Base-by-base conservation (phyloP, 2,888 invertebrate genomes). In the Artemia sinica region DNA sequence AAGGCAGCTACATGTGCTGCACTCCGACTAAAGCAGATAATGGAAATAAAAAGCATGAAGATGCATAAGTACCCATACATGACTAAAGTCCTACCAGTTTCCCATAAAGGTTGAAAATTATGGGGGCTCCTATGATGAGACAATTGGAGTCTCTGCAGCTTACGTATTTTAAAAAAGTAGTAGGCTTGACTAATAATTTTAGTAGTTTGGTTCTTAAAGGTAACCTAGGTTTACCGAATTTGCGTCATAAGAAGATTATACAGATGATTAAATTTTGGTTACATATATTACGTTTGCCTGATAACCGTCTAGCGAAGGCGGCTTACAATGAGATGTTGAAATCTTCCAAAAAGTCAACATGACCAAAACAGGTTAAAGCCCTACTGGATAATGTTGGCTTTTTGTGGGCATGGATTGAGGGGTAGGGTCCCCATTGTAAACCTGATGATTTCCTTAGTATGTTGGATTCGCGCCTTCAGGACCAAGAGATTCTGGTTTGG, bases 231-330 rank as follows among this genome's bases (percentile, higher is more conserved):
- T 6, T 41, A 41, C 41, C 41, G 41, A 41, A 7, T 52, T 14
- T 52, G 58, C 58, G 2, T 14, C 4, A 52, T 52, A 52, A n/a
- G 7, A 52, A 3, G 58, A 14, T 14, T 14, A 52, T 14, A 52
- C n/a, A 52, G 14, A 14, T 52, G 58, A 52, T 52, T 0, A 52
- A 52, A 14, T 52, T 52, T 52, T 52, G 58, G 58, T 0, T 52
- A 52, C 58, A 52, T 3, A 52, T 52, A 4, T n/a, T 14, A 7
- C 58, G 58, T 52, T 52, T 52, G 58, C 58, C 58, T 52, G 58
- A n/a, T 52, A 52, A 52, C 58, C 58, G 4, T 52, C 58, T 52
- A 14, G 58, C 58, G 58, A 52, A 52, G 58, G 58, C 58, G 58
- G 58, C 58, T 52, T 52, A n/a, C 58, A 52, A 13, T 14, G 58